These are phyloP conservation scores for Papilio demoleus DNA, from an alignment of 2,888 invertebrate genomes.

Conservation along the genomic window DNA sequence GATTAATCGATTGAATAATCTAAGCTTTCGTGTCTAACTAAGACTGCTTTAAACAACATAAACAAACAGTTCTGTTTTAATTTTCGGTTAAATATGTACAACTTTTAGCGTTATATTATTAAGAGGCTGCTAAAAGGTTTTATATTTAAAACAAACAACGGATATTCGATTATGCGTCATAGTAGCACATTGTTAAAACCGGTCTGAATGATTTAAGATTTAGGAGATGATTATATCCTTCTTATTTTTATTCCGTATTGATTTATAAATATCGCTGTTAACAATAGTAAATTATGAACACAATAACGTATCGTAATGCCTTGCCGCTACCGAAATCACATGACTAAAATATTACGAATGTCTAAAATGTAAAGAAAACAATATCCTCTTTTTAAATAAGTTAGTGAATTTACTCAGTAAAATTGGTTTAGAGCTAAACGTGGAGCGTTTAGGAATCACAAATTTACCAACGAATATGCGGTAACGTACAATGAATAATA, in stretches of 20 bases:
- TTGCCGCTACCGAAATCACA: neutral
- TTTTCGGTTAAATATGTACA: neutral
- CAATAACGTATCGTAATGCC: neutral
- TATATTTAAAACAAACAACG: neutral
- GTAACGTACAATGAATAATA: too few species aligned
- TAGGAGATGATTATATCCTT: neutral
- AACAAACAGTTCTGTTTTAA: neutral
- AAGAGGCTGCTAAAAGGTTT: neutral
- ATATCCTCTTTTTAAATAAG: too few species aligned
- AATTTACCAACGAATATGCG: too few species aligned
- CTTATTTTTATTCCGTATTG: neutral
- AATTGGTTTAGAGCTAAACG: too few species aligned
- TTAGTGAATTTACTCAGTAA: too few species aligned
- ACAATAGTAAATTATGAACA: neutral
- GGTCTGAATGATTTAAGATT: neutral
- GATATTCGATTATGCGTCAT: neutral
- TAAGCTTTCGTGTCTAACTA: neutral
- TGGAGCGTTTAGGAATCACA: too few species aligned
- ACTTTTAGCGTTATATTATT: neutral
- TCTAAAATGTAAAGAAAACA: too few species aligned
- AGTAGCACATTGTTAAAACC: neutral
- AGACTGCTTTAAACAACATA: conserved; percentile 5
- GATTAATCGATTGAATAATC: conserved; percentile 19
- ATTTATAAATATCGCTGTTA: neutral
- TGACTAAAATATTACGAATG: neutral